Evolutionary conservation across 1,140 invertebrate species (phyloP).

Genomic region (Penaeus japonicus): DNA sequence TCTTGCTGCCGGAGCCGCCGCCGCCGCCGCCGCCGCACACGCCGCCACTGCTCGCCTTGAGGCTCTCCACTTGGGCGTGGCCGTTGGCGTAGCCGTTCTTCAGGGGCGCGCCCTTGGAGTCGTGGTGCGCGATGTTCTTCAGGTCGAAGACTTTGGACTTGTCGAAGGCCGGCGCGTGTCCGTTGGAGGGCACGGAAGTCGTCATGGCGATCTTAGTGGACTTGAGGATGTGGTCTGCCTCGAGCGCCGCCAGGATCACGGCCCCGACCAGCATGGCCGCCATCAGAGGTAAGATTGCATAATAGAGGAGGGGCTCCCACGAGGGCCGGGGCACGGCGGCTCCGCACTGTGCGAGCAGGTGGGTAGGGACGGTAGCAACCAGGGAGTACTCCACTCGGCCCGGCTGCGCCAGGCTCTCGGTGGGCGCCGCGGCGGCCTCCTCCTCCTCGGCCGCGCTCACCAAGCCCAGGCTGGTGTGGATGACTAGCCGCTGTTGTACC

Average conservation of each 20-base stretch:
- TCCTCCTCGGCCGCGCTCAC: constrained; percentile 61
- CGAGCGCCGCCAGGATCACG: constrained; percentile 76
- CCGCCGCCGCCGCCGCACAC: not conserved
- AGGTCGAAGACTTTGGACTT: constrained; percentile 58
- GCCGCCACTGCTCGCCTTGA: constrained; percentile 38
- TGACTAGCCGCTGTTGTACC: constrained; percentile 72
- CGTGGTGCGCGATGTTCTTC: constrained; percentile 40
- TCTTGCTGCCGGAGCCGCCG: not conserved
- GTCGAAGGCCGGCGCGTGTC: constrained; percentile 44
- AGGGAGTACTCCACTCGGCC: constrained; percentile 75
- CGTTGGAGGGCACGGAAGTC: constrained; percentile 46
- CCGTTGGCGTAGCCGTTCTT: constrained; percentile 60
- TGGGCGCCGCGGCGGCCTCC: constrained; percentile 56
- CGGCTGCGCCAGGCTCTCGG: constrained; percentile 67
- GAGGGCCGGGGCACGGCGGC: constrained; percentile 76
- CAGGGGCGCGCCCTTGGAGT: constrained; percentile 56
- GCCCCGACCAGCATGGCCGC: constrained; percentile 74
- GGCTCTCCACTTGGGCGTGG: constrained; percentile 58
- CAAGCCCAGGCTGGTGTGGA: constrained; percentile 69
- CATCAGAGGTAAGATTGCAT: constrained; percentile 73
- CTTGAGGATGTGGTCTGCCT: constrained; percentile 74
- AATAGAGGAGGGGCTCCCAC: constrained; percentile 82
- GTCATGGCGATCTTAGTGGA: constrained; percentile 51
- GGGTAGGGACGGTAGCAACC: constrained; percentile 80
- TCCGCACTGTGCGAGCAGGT: constrained; percentile 78